phyloP scores from a whole-genome alignment of 2,888 invertebrate genomes.

The Ecdyonurus torrentis region DNA sequence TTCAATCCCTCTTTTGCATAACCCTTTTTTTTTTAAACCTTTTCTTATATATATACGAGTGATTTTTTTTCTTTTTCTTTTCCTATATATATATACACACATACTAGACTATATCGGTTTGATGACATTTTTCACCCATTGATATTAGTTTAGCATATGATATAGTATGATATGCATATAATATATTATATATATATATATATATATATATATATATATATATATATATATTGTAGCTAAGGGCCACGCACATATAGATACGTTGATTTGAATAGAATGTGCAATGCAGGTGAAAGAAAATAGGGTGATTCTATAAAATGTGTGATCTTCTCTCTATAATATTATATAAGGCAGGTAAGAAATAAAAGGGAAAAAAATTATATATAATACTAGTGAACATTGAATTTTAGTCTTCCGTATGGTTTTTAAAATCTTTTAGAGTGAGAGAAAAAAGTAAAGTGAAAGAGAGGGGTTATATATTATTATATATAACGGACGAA shows the following conservation, averaged over 20 bases:
- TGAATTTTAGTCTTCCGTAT: too few species aligned
- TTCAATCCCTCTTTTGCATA: background rate
- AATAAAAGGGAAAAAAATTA: too few species aligned
- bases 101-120: background rate
- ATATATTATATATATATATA: background rate
- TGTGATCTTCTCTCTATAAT: background rate
- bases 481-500: background rate
- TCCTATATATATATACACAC: too few species aligned
- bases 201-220: too few species aligned
- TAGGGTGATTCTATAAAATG: background rate
- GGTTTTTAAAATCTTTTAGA: too few species aligned
- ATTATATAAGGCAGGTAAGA: too few species aligned
- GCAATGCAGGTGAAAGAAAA: background rate
- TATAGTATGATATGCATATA: background rate
- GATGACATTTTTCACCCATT: background rate
- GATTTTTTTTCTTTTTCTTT: background rate
- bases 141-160: background rate
- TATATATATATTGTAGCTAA: too few species aligned
- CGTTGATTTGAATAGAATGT: background rate
- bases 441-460: background rate
- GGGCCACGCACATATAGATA: background rate
- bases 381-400: too few species aligned
- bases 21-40: background rate
- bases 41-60: background rate
- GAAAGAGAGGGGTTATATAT: background rate